Evolutionary conservation across 2,797 vertebrate genomes (phyloP).

Genomic region (Ataeniobius toweri): DNA sequence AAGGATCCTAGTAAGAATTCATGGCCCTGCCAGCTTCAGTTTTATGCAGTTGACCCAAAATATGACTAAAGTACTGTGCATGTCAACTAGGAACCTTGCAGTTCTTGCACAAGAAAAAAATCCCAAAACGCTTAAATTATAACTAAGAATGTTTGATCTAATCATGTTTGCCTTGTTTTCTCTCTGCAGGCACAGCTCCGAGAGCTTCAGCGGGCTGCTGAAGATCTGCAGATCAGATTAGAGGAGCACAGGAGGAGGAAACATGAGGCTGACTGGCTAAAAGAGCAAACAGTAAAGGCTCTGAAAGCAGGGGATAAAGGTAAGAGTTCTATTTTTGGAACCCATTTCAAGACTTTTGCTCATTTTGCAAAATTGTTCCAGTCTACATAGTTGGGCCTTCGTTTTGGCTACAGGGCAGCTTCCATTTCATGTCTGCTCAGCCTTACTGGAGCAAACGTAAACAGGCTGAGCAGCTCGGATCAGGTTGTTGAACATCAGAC

Average conservation of each 20-base stretch:
- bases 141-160: neutral
- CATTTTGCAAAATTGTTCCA: slow-evolving; percentile 25
- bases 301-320: slow-evolving; percentile 44
- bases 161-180: neutral
- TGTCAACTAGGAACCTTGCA: neutral
- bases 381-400: slow-evolving; percentile 33
- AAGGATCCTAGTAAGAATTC: neutral
- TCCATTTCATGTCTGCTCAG: slow-evolving; percentile 55
- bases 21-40: neutral
- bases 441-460: slow-evolving; percentile 41
- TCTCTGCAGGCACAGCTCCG: slow-evolving; percentile 70
- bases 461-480: slow-evolving; percentile 48
- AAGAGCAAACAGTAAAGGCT: slow-evolving; percentile 56
- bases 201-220: slow-evolving; percentile 73
- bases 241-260: slow-evolving; percentile 70
- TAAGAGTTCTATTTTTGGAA: slow-evolving; percentile 52
- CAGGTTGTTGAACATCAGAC: slow-evolving; percentile 25
- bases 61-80: neutral
- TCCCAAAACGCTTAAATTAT: neutral
- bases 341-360: slow-evolving; percentile 39
- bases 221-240: slow-evolving; percentile 73
- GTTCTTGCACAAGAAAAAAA: slow-evolving; percentile 4
- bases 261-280: slow-evolving; percentile 60
- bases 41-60: neutral
- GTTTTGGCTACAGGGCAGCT: slow-evolving; percentile 30